Evolutionary conservation across 1,140 invertebrate species (phyloP), one percentile per base, ranked within the genome.

Genomic region (Diabrotica undecimpunctata): DNA sequence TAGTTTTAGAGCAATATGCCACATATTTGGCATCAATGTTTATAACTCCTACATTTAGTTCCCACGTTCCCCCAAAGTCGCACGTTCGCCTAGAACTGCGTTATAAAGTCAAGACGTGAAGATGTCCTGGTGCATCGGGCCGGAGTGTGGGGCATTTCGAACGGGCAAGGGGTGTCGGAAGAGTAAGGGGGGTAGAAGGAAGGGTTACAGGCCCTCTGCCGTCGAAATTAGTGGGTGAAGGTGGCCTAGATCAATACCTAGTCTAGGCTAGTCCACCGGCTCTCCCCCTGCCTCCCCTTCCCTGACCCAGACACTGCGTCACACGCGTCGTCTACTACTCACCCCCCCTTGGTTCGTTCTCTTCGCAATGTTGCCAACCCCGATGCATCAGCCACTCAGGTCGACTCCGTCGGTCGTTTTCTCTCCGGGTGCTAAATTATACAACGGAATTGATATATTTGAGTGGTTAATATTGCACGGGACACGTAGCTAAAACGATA

Each of bases 141-240:
- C 41, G 41, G 41, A 46, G 41, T 46, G 41, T 46, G 41, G 41
- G 41, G 41, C n/a, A 46, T 46, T 46, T 46, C 41, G 41, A 46
- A 46, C 41, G 41, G 41, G 41, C 41, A 46, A 46, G 41, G 41
- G 41, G 41, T 10, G 8, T 4, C n/a, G n/a, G n/a, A 46, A 8
- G 41, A n/a, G 41, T 5, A 46, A 46, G 8, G 9, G 55, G 56
- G 46, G 57, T 50, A 13, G 35, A 25, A 52, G 54, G 13, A 36
- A 54, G 61, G 61, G 39, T 46, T 52, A 50, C 50, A 62, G 39
- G 55, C 39, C 60, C 59, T 62, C 65, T 63, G 71, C 74, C 66
- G 70, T 70, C 71, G 70, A 75, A 77, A 77, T 77, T 77, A 77
- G 75, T 77, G 75, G 75, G 75, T 77, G 74, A 77, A 77, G 75